Base-by-base conservation (phyloP, 2,888 invertebrate species). In the Netelia melanura region DNA sequence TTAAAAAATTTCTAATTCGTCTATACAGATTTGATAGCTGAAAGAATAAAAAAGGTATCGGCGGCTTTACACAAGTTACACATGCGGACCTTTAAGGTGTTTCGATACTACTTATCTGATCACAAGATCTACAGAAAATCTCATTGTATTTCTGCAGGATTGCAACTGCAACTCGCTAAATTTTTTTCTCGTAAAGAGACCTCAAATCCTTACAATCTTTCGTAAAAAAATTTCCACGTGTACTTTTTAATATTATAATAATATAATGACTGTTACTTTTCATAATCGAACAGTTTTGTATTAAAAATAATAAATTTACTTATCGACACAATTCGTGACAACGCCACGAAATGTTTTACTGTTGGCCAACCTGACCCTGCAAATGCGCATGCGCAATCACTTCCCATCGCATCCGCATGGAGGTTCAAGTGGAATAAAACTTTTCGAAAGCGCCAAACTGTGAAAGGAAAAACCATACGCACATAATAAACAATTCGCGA, bases 201-300 rank as follows among this genome's bases (percentile, higher is more conserved):
- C 56, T 56, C 3, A 56, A 56, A 56, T n/a, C 56, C 14, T 14
- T 30, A 21, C 65, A 65, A 65, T 65, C 21, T 65, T 10, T 65
- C 65, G 65, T 23, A 65, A 10, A 65, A 65, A 25, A 65, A 3
- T 65, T 0, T 14, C 21, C 38, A 65, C 1, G 65, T 65, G 65
- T n/a, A 65, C n/a, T 14, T 65, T 65, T 65, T 65, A 14, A 43
- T 65, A 65, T 65, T 65, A 65, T 65, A 21, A 65, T 65, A 65
- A n/a, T 65, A 65, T 65, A 65, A 65, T 62, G 62, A 62, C 0
- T 11, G 10, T 62, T 62, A 11, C 14, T 14, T 62, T 25, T 62
- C 62, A 62, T 65, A 10, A 65, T 21, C 30, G 65, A 65, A 65
- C 23, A 14, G n/a, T 65, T 25, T 65, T 65, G 14, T 65, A 30